These are phyloP conservation scores for Chloropsis hardwickii DNA, from an alignment of 2,113 vertebrate genomes.

Conservation along the genomic window DNA sequence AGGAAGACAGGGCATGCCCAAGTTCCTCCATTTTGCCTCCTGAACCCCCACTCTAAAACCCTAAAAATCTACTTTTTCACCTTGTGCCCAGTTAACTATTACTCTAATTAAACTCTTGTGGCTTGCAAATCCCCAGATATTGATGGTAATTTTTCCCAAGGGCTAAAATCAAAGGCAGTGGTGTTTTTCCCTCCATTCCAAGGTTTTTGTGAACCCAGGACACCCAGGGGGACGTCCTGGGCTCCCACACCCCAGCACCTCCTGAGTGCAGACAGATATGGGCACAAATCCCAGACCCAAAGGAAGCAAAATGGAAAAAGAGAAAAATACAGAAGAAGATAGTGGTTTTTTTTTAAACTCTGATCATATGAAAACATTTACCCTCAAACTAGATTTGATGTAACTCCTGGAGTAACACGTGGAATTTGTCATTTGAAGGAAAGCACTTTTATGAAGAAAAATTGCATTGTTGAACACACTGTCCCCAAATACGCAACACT, in stretches of 20 bases:
- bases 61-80: no score
- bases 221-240: no score
- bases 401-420: not conserved
- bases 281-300: not conserved
- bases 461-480: not conserved
- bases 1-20: no score
- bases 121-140: no score
- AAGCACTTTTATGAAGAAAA: not conserved
- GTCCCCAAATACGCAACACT: not conserved
- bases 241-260: rapidly evolving
- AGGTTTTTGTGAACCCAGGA: no score
- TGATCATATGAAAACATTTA: not conserved
- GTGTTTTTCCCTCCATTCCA: no score
- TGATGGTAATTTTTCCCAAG: no score
- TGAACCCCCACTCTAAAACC: no score
- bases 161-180: no score
- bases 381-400: not conserved
- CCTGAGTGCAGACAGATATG: rapidly evolving
- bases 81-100: no score
- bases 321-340: not conserved
- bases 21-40: no score
- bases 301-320: not conserved
- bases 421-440: not conserved
- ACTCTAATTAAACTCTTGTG: no score
- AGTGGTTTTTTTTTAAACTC: rapidly evolving